These are phyloP conservation scores for Heliocidaris erythrogramma DNA, from an alignment of 35 echinoderm and acorn worm genomes.

Conservation along the genomic window DNA sequence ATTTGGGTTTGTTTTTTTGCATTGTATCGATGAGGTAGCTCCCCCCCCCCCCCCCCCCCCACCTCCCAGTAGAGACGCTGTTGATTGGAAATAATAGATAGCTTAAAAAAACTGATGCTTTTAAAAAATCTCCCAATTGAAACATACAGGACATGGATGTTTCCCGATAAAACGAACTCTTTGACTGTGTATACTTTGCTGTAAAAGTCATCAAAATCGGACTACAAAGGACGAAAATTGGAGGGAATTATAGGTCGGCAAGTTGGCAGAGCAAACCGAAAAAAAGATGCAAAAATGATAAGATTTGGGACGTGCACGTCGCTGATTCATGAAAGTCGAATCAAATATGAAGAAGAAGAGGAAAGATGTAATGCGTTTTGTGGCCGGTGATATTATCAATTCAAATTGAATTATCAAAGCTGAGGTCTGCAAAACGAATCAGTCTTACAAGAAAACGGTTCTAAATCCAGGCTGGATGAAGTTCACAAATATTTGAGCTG, in stretches of 20 bases:
- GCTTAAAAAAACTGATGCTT: too few species aligned
- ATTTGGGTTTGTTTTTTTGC: too few species aligned
- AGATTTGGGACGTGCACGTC: not conserved
- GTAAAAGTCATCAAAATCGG: slow-evolving; percentile 2
- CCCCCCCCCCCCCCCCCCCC: too few species aligned
- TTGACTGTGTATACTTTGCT: not conserved
- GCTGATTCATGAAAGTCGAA: not conserved
- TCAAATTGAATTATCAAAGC: slow-evolving; percentile 4
- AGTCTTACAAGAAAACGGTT: not conserved
- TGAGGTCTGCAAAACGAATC: not conserved
- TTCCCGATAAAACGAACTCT: not conserved
- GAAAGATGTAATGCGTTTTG: slow-evolving; percentile 11
- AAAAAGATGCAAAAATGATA: not conserved
- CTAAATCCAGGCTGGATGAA: not conserved
- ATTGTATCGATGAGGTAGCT: too few species aligned
- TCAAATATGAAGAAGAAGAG: slow-evolving; percentile 4
- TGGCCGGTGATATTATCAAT: slow-evolving; percentile 10
- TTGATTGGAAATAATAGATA: too few species aligned
- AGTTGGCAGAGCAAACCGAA: not conserved
- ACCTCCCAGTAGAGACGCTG: too few species aligned
- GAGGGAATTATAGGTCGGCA: not conserved
- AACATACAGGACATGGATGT: not conserved
- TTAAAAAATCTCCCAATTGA: not conserved
- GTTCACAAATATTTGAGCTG: slow-evolving; percentile 4
- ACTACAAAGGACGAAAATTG: not conserved